Evolutionary conservation across 2,888 invertebrate genomes (phyloP).

Genomic region (Leptothorax acervorum): DNA sequence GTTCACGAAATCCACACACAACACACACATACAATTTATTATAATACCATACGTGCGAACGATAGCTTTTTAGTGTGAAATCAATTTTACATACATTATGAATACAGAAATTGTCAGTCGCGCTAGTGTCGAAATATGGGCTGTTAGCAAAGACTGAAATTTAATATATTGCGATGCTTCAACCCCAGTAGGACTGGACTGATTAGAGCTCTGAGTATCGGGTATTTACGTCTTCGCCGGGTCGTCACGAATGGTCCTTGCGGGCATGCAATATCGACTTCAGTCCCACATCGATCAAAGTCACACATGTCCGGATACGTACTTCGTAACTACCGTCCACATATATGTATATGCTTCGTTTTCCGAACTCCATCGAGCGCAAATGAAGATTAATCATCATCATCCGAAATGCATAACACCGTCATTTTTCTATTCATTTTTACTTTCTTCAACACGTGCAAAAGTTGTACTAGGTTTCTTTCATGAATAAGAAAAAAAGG

Average conservation of each 20-base stretch:
- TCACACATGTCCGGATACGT: conserved; percentile 64
- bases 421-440: conserved; percentile 12
- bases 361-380: conserved; percentile 51
- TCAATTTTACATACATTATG: neutral
- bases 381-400: conserved; percentile 63
- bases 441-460: neutral
- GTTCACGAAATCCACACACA: neutral
- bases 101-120: neutral
- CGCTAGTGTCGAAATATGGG: neutral
- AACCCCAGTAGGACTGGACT: conserved; percentile 15
- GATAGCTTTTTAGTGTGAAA: neutral
- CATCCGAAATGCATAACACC: neutral
- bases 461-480: neutral
- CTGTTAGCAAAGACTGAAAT: neutral
- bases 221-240: conserved; percentile 43
- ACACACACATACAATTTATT: neutral
- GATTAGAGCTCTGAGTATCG: conserved; percentile 31
- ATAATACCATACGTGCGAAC: neutral
- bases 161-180: conserved; percentile 12
- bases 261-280: conserved; percentile 65
- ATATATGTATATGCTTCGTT: conserved; percentile 28
- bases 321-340: conserved; percentile 48
- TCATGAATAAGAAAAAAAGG: neutral
- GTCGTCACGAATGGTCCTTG: conserved; percentile 64
- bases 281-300: conserved; percentile 69